phyloP scores from a whole-genome alignment of 2,797 vertebrate genomes.

The Huso huso region DNA sequence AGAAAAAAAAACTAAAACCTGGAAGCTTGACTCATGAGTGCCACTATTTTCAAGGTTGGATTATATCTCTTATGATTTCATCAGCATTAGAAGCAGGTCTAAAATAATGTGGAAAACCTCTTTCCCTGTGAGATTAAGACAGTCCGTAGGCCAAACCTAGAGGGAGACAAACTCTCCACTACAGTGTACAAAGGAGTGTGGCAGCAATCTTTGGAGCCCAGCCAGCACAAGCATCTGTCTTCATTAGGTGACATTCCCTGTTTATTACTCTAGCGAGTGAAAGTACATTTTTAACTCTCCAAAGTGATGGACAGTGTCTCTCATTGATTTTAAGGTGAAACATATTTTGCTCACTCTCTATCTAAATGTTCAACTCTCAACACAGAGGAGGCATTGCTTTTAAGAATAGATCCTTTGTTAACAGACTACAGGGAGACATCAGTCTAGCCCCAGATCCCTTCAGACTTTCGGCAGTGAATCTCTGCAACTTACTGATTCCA shows the following conservation, averaged over 20 bases:
- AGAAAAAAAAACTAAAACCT: too few species aligned
- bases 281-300: conserved; percentile 16
- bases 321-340: not conserved
- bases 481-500: not conserved
- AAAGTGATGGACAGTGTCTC: conserved; percentile 1
- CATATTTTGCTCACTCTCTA: not conserved
- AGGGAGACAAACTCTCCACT: not conserved
- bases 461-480: conserved; percentile 1
- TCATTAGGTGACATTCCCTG: conserved; percentile 4
- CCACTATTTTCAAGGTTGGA: too few species aligned
- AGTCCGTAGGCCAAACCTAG: not conserved
- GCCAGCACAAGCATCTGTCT: conserved; percentile 2
- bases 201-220: not conserved
- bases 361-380: not conserved
- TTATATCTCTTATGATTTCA: too few species aligned
- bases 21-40: too few species aligned
- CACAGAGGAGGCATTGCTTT: not conserved
- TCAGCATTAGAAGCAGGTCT: too few species aligned
- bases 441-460: not conserved
- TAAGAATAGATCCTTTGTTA: conserved; percentile 1
- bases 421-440: not conserved
- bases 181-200: not conserved
- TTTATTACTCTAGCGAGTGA: conserved; percentile 4
- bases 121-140: not conserved
- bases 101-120: too few species aligned